These are phyloP conservation scores for Mystacides longicornis DNA, from an alignment of 2,888 invertebrate genomes.

Conservation along the genomic window DNA sequence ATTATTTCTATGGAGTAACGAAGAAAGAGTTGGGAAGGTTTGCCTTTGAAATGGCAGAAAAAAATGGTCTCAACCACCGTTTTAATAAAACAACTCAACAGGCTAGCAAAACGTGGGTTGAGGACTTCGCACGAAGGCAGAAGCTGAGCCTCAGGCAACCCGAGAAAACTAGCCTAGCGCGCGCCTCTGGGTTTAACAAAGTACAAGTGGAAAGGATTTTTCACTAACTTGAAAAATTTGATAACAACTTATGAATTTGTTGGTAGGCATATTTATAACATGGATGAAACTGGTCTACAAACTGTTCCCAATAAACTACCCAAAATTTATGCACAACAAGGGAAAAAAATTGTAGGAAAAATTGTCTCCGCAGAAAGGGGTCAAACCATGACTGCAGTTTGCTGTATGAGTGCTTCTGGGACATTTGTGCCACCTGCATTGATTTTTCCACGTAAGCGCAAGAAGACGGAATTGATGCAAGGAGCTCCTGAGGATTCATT, in stretches of 20 bases:
- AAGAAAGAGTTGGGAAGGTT: background rate
- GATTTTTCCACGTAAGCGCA: background rate
- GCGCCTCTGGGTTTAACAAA: constrained; percentile 8
- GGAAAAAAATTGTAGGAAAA: background rate
- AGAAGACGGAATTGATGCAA: background rate
- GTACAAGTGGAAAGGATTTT: background rate
- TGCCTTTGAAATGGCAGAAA: background rate
- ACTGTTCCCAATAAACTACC: constrained; percentile 1
- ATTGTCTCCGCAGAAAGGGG: background rate
- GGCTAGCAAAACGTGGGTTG: background rate
- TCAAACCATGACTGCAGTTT: background rate
- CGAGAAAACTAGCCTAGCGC: background rate
- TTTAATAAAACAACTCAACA: background rate
- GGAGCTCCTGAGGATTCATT: no score
- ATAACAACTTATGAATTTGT: background rate
- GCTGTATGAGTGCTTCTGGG: background rate
- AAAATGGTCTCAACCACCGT: background rate
- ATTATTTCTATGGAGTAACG: background rate
- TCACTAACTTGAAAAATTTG: background rate
- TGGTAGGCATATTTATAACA: background rate
- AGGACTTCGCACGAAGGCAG: background rate
- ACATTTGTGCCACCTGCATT: background rate
- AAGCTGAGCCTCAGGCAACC: background rate
- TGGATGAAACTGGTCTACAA: constrained; percentile 1
- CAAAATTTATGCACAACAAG: no score